These are phyloP conservation scores for Tychaedon coryphoeus DNA, from an alignment of 2,113 vertebrate genomes.

Conservation along the genomic window DNA sequence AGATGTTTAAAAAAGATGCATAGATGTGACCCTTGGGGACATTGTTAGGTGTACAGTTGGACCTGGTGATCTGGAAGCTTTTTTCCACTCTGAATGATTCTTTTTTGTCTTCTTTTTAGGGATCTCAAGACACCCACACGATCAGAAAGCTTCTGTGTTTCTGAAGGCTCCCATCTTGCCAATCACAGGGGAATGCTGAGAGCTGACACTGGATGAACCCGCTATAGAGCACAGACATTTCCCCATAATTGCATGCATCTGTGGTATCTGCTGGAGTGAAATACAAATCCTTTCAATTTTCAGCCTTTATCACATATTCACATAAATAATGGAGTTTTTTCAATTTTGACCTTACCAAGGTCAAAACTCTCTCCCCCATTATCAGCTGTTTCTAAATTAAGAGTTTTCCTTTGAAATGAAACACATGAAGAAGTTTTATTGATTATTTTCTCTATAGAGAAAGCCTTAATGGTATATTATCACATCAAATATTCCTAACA, in stretches of 20 bases:
- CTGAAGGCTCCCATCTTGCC: not conserved
- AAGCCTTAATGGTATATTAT: not conserved
- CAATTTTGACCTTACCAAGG: slow-evolving; percentile 2
- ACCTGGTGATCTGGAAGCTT: not conserved
- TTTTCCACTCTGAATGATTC: not conserved
- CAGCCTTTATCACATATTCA: not conserved
- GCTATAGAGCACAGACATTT: not conserved
- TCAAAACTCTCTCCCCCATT: not conserved
- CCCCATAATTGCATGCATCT: not conserved
- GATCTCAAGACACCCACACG: not conserved
- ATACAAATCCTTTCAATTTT: not conserved
- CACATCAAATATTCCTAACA: not conserved
- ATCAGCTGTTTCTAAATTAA: not conserved
- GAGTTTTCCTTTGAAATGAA: not conserved
- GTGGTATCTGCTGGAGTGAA: not conserved
- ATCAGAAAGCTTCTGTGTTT: not conserved
- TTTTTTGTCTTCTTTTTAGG: not conserved
- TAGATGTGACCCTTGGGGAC: not conserved
- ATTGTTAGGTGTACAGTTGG: not conserved
- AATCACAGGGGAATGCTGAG: not conserved
- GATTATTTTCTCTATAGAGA: not conserved
- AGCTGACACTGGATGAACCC: not conserved
- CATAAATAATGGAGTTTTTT: not conserved
- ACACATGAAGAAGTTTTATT: not conserved
- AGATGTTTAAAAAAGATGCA: not conserved